Base-by-base conservation (phyloP, 1,140 invertebrate genomes). In the Penaeus vannamei region DNA sequence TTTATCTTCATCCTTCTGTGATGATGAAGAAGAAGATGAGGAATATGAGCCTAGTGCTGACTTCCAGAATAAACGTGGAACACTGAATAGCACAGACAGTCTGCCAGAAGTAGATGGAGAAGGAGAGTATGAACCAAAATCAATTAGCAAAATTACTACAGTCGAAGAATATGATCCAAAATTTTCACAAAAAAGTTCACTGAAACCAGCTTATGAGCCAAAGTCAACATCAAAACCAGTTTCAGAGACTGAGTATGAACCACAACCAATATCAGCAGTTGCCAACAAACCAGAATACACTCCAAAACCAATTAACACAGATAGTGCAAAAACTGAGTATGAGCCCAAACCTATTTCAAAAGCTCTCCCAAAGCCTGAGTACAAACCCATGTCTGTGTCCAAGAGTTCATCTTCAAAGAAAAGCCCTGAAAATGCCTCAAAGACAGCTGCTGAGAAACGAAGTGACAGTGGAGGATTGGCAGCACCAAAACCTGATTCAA, bases 121-220 rank as follows among this genome's bases (percentile, higher is more conserved):
- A 20, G 72, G n/a, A 26, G 60, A 84, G n/a, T 61, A 32, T 32
- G 62, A 84, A 84, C 26, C 81, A 19, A 36, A 79, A 79, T 22
- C 76, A 23, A 42, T 79, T 14, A 53, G 53, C 53, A 53, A 53
- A 53, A 53, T 12, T 53, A 17, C 1, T 53, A 17, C 53, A 53
- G 53, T 53, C 14, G 76, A 79, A 79, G 76, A 79, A 10, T 26
- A 36, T 29, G 32, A 46, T 20, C 32, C 29, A 76, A 22, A 22
- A 53, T 53, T 12, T 53, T 53, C 53, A 10, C 53, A 53, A 1
- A 85, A 85, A 77, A 59, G 14, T 17, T 29, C n/a, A n/a, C 26
- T 72, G 72, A 32, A 77, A 22, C 84, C 69, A 29, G 79, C 81
- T 23, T 87, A 87, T 61, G 29, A 87, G 26, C 85, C 85, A 29